These are phyloP conservation scores for Periparus ater DNA, from an alignment of 2,797 vertebrate genomes.

Conservation along the genomic window DNA sequence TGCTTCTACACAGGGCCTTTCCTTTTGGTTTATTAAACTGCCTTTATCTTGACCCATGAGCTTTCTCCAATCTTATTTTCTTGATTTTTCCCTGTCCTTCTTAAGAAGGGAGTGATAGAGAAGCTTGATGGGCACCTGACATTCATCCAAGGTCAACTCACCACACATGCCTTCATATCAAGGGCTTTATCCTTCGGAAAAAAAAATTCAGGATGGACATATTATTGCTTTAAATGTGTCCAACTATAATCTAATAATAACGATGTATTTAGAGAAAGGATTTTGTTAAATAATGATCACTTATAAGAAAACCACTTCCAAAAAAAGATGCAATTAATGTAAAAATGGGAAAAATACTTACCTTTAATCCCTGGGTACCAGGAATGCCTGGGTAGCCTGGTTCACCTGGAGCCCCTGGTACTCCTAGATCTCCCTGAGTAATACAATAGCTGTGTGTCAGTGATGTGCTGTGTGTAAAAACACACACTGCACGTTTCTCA, in stretches of 20 bases:
- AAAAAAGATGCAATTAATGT: background rate
- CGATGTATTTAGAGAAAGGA: background rate
- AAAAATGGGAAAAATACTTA: conserved; percentile 60
- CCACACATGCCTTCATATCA: background rate
- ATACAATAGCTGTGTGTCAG: conserved; percentile 43
- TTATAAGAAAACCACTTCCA: background rate
- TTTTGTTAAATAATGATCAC: background rate
- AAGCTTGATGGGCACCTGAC: background rate
- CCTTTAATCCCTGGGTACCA: conserved; percentile 86
- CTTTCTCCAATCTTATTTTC: background rate
- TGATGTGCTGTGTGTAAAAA: background rate
- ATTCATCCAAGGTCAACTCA: background rate
- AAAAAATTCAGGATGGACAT: background rate
- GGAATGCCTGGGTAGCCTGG: conserved; percentile 90
- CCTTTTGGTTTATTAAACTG: background rate
- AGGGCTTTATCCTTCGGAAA: background rate
- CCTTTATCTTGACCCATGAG: background rate
- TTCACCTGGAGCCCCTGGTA: conserved; percentile 81
- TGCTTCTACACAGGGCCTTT: background rate
- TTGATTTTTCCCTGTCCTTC: background rate
- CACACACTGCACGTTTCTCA: background rate
- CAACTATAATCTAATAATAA: background rate
- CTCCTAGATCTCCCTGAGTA: conserved; percentile 85
- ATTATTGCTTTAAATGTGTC: background rate
- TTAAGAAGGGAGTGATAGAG: background rate